Base-by-base conservation (phyloP, 2,113 vertebrate genomes). In the Cyanoliseus patagonus region DNA sequence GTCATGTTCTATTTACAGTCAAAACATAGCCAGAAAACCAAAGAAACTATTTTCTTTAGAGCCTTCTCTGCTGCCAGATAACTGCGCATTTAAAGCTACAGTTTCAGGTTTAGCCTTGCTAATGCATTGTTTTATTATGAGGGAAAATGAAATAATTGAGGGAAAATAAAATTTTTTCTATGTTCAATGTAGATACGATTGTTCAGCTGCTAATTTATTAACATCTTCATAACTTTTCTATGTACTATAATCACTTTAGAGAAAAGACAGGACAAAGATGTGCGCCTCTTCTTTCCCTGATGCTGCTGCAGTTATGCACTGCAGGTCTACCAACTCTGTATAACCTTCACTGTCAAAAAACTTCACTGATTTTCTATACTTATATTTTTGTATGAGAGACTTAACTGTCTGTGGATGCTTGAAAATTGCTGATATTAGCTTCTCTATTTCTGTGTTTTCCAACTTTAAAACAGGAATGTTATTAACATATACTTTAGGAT, bases 401-500 rank as follows among this genome's bases (percentile, higher is more conserved):
- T 62, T 72, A 73, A 47, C 13, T 69, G 37, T 28, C 44, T 90
- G 72, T 0, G 0, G n/a, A 47, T 62, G 14, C 35, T 93, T 81
- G 63, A 77, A 88, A 97, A 86, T 80, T 30, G 37, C 28, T 11
- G 11, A 90, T 33, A 47, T 28, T 63, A 78, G 81, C 35, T 63
- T 73, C 22, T 67, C 80, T 90, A 86, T 94, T 93, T 93, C 63
- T 70, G 63, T 77, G 31, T 44, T 94, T 94, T 88, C 68, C 46
- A 83, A 1, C 85, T 81, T 90, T 75, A 63, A 90, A 94, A 88
- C 39, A 86, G 31, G 41, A 55, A 67, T 83, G 53, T 49, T 86
- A 96, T 97, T 96, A 96, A 93, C 83, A 76, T 80, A 47, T 83
- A 53, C 53, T 74, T 86, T 53, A 83, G 53, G 59, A 86, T 88